These are phyloP conservation scores for Xylophagus ater DNA, from an alignment of 2,888 invertebrate genomes.

Conservation along the genomic window DNA sequence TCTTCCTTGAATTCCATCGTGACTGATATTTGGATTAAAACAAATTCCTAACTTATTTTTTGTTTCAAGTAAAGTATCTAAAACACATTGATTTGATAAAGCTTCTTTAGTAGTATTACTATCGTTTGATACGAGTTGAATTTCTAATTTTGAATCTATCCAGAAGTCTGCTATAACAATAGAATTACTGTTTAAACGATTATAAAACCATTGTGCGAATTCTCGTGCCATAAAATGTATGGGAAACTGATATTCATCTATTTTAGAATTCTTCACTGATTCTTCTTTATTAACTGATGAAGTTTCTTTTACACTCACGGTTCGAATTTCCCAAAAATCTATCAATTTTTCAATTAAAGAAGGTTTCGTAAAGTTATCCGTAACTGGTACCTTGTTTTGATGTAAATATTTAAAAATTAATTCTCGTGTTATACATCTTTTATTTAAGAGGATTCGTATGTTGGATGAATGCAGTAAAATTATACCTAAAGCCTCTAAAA, in stretches of 20 bases:
- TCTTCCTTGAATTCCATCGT: constrained; percentile 46
- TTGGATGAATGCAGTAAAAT: constrained; percentile 43
- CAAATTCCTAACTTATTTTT: constrained; percentile 40
- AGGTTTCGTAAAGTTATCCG: constrained; percentile 42
- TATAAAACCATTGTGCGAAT: constrained; percentile 49
- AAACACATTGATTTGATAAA: constrained; percentile 25
- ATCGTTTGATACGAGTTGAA: constrained; percentile 24
- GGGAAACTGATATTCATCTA: constrained; percentile 21
- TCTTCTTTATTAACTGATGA: background rate
- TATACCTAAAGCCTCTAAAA: constrained; percentile 44
- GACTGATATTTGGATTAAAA: constrained; percentile 50
- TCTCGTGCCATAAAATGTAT: constrained; percentile 43
- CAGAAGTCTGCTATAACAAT: constrained; percentile 46
- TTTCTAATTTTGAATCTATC: constrained; percentile 37
- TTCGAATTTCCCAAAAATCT: constrained; percentile 36
- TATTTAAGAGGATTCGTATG: constrained; percentile 39
- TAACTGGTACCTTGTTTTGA: constrained; percentile 37
- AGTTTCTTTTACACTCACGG: constrained; percentile 7
- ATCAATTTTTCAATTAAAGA: constrained; percentile 40
- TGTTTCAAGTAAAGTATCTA: constrained; percentile 32
- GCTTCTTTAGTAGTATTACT: constrained; percentile 24
- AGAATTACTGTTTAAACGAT: constrained; percentile 32
- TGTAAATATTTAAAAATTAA: constrained; percentile 45
- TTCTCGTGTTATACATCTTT: constrained; percentile 44
- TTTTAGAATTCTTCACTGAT: constrained; percentile 1